Conservation (phyloP, 1,140 invertebrate genomes). For the Zaprionus camerounensis region DNA sequence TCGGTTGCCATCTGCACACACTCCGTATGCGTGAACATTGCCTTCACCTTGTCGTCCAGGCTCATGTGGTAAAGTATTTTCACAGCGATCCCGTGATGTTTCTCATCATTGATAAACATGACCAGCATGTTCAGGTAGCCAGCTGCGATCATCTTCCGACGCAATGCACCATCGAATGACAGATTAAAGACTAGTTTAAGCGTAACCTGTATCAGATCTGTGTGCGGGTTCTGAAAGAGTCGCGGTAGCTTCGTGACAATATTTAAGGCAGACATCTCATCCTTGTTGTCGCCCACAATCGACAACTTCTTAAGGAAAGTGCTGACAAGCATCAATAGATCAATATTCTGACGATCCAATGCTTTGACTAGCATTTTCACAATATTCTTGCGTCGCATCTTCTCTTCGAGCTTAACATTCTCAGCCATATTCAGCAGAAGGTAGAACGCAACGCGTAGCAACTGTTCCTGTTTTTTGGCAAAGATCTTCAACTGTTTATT, state of each 20-base stretch:
- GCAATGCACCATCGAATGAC: conserved; percentile 96
- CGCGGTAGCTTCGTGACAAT: conserved; percentile 91
- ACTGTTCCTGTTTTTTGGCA: conserved; percentile 96
- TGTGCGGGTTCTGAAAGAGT: conserved; percentile 89
- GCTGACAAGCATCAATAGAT: conserved; percentile 95
- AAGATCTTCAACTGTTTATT: conserved; percentile 91
- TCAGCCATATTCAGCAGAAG: conserved; percentile 97
- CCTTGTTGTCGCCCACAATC: conserved; percentile 97
- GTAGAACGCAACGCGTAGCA: conserved; percentile 95
- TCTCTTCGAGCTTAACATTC: conserved; percentile 97
- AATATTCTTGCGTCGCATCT: conserved; percentile 98
- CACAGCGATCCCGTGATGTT: conserved; percentile 92
- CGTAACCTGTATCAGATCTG: conserved; percentile 94
- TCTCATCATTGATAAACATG: conserved; percentile 93
- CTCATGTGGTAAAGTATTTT: conserved; percentile 97
- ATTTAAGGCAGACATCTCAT: conserved; percentile 92
- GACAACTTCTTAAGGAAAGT: conserved; percentile 98
- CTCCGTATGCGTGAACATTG: conserved; percentile 98
- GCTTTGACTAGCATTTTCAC: conserved; percentile 94
- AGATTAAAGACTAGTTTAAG: conserved; percentile 97
- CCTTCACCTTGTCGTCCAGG: conserved; percentile 97
- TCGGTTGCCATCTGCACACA: conserved; percentile 94
- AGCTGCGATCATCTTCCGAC: conserved; percentile 95
- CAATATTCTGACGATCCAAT: conserved; percentile 93
- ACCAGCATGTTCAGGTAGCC: conserved; percentile 96